A percentile compares a stretch with the other conserved stretches of the same genome.
Evolutionary conservation across 2,797 vertebrate species (phyloP).

Genomic region (Hypotaenidia philippensis): DNA sequence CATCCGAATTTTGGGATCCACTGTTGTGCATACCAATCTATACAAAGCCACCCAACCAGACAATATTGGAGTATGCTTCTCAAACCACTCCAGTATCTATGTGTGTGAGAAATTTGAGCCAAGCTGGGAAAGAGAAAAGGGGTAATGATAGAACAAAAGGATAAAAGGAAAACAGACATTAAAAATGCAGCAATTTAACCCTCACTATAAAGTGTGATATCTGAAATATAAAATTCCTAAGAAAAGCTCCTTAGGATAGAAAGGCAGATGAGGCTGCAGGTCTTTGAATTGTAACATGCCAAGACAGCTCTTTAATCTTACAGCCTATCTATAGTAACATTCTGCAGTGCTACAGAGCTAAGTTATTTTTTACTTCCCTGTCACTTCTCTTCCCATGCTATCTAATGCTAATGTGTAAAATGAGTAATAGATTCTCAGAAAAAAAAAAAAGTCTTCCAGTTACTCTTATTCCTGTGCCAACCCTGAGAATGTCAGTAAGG

Average conservation of each 20-base stretch:
- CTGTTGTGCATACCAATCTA: not conserved
- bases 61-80: not conserved
- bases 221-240: constrained; percentile 32
- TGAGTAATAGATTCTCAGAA: constrained; percentile 7
- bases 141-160: not conserved
- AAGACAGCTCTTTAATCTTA: constrained; percentile 64
- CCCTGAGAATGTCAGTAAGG: not conserved
- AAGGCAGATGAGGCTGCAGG: constrained; percentile 13
- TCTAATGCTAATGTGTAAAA: constrained; percentile 31
- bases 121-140: not conserved
- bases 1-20: not conserved
- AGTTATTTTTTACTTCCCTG: constrained; percentile 45
- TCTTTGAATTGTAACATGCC: not conserved
- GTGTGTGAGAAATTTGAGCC: not conserved
- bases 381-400: constrained; percentile 19
- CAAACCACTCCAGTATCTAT: not conserved
- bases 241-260: constrained; percentile 25
- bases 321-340: constrained; percentile 35
- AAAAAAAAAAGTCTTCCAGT: not conserved
- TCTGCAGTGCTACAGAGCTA: not conserved
- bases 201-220: not conserved
- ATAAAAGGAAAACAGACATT: constrained; percentile 34
- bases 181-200: constrained; percentile 38
- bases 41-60: not conserved
- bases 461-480: not conserved